Percentiles rank a stretch among this genome's conserved stretches.
phyloP scores from a whole-genome alignment of 2,888 invertebrate species.

The Calliphora vomitoria region DNA sequence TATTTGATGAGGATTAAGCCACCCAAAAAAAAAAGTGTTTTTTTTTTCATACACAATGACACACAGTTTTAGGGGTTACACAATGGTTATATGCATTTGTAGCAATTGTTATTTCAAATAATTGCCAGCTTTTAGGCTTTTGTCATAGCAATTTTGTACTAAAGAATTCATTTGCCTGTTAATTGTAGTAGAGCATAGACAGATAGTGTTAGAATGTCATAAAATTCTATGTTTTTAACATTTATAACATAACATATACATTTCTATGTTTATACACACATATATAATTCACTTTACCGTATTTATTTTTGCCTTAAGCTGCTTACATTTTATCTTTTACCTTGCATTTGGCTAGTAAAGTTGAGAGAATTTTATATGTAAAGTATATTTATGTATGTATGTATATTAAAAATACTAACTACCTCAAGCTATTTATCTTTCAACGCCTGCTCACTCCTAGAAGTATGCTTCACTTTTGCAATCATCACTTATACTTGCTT shows the following conservation, averaged over 20 bases:
- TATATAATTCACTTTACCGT: conserved; percentile 44
- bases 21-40: background rate
- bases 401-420: background rate
- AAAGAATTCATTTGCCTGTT: background rate
- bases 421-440: conserved; percentile 70
- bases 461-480: conserved; percentile 58
- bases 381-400: background rate
- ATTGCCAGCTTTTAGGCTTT: conserved; percentile 18
- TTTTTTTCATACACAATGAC: background rate
- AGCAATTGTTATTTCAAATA: conserved; percentile 8
- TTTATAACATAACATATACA: background rate
- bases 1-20: background rate
- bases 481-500: conserved; percentile 35
- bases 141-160: background rate
- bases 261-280: background rate
- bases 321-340: conserved; percentile 63
- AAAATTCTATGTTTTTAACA: background rate
- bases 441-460: conserved; percentile 59
- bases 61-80: background rate
- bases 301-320: conserved; percentile 61
- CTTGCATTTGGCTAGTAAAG: conserved; percentile 39
- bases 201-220: conserved; percentile 1
- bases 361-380: conserved; percentile 7
- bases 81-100: background rate
- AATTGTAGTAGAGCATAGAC: conserved; percentile 1